Percentiles rank a stretch among this genome's conserved stretches.
Conservation (phyloP, 2,797 vertebrate genomes). For the Dendrocincla fuliginosa region DNA sequence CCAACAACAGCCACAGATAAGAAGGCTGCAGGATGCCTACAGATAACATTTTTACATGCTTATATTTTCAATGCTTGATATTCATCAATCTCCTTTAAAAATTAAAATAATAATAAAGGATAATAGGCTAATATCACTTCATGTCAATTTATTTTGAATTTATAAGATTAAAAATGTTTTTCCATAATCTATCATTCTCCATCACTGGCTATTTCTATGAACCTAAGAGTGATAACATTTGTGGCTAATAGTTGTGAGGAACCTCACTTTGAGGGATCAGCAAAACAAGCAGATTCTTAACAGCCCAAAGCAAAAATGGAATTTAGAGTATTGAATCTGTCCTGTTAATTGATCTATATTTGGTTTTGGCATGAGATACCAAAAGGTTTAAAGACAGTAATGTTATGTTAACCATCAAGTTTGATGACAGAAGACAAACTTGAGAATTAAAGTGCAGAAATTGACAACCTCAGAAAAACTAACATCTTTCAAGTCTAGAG, state of each 20-base stretch:
- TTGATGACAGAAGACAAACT: background rate
- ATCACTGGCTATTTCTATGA: background rate
- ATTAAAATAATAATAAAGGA: background rate
- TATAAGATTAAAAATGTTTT: background rate
- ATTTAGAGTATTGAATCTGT: background rate
- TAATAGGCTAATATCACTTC: background rate
- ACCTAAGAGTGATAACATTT: background rate
- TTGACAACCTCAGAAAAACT: background rate
- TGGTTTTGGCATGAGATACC: background rate
- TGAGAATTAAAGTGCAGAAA: background rate
- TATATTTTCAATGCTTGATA: background rate
- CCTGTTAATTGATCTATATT: background rate
- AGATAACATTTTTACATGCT: background rate
- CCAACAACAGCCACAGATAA: background rate
- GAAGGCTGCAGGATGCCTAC: background rate
- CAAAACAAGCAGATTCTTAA: background rate
- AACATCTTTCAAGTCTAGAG: background rate
- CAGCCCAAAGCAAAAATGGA: background rate
- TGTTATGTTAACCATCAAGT: background rate
- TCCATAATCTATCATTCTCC: background rate
- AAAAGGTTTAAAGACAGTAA: background rate
- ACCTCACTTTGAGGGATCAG: rapidly evolving
- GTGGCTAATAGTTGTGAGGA: background rate
- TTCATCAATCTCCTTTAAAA: background rate
- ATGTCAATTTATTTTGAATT: background rate